Evolutionary conservation across 1,140 invertebrate genomes (phyloP).

Genomic region (Venturia canescens): DNA sequence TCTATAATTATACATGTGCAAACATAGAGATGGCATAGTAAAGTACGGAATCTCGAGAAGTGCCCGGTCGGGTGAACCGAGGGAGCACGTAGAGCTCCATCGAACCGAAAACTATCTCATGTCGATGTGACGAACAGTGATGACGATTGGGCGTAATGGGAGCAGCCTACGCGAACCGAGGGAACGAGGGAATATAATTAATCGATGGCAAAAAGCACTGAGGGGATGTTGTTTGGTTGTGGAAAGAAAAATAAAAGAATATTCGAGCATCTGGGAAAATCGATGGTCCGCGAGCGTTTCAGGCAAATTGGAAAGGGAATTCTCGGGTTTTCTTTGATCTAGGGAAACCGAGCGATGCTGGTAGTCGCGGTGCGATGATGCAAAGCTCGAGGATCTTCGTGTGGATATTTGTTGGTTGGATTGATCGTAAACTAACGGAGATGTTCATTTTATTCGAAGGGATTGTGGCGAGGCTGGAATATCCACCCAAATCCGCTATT

Average conservation of each 20-base stretch:
- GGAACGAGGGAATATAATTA: slow-evolving; percentile 17
- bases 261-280: slow-evolving; percentile 39
- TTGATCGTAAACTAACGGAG: no score
- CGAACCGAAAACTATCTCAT: neutral
- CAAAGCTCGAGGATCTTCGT: no score
- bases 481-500: no score
- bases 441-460: no score
- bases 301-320: neutral
- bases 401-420: no score
- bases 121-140: slow-evolving; percentile 13
- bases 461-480: no score
- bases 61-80: neutral
- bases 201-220: no score
- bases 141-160: neutral
- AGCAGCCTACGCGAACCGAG: neutral
- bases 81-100: slow-evolving; percentile 15
- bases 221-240: no score
- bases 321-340: neutral
- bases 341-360: neutral
- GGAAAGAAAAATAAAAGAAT: neutral
- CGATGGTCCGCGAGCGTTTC: slow-evolving; percentile 49
- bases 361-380: no score
- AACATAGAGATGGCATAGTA: slow-evolving; percentile 4
- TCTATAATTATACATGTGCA: slow-evolving; percentile 12
- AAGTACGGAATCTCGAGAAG: slow-evolving; percentile 22